Base-by-base conservation (phyloP, 2,888 invertebrate species). In the Chouioia cunea region DNA sequence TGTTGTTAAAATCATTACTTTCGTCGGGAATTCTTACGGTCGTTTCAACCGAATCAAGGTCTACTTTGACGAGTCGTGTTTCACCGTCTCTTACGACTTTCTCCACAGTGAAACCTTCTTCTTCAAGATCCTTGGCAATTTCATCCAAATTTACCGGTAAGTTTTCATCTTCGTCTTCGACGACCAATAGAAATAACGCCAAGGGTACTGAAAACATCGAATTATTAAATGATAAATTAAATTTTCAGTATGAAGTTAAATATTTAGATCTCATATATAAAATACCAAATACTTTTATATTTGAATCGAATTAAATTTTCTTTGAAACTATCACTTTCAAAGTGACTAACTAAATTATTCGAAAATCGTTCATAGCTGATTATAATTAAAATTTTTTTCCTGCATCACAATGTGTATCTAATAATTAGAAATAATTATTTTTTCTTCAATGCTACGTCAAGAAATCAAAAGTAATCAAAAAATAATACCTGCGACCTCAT, bases 21-120 rank as follows among this genome's bases (percentile, higher is more conserved):
- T 15, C 16, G 43, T 16, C 12, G 10, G 36, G 36, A 36, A 36
- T 36, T 36, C 36, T 36, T 6, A 58, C 58, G n/a, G 46, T n/a
- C 18, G 23, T 47, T 27, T 68, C 65, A 36, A 65, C 68, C 15
- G 74, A 69, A 46, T 75, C 76, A 48, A 83, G 75, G 59, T 83
- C 77, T 10, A 82, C 76, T 44, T 77, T 79, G 12, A 84, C 73
- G 18, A 82, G 36, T 54, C 76, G 78, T 0, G 80, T 79, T 44
- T 80, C 77, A 18, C 80, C 81, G 44, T 78, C 73, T 10, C 79
- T 76, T 8, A 71, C 69, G 43, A 83, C 72, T 66, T 76, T 81
- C n/a, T 84, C 80, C 4, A 83, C 77, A 23, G 71, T 65, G 71
- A 82, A 79, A 18, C 83, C 85, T 56, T 82, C 80, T 2, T 73